Conservation (phyloP, 2,888 invertebrate genomes). For the Arctia plantaginis region DNA sequence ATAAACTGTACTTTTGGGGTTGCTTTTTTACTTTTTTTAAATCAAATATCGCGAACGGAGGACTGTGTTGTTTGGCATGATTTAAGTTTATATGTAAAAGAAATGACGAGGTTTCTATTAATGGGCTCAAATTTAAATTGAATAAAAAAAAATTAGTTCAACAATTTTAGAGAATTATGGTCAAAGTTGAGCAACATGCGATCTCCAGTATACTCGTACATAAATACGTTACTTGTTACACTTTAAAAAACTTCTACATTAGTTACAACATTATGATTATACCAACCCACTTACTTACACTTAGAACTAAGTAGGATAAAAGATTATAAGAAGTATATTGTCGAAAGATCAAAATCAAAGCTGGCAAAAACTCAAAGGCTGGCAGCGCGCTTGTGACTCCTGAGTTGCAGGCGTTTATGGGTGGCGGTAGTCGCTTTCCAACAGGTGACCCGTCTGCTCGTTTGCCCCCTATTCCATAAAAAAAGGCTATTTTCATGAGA, state of each 20-base stretch:
- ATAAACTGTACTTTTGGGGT: no score
- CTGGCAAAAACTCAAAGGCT: no score
- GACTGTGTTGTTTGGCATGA: no score
- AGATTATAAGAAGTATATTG: background rate
- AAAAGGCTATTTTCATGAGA: conserved; percentile 26
- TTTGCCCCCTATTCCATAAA: no score
- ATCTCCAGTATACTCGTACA: background rate
- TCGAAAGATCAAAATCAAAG: no score
- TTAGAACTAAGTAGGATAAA: background rate
- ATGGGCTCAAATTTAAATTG: no score
- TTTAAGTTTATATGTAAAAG: no score
- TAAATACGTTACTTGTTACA: background rate
- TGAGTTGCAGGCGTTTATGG: no score
- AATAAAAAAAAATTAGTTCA: background rate
- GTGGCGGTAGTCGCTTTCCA: no score
- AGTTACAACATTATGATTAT: background rate
- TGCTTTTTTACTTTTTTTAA: background rate
- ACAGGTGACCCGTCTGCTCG: background rate
- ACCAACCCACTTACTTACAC: background rate
- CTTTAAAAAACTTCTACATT: background rate
- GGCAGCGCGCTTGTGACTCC: no score
- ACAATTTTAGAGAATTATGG: background rate
- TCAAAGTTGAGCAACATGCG: background rate
- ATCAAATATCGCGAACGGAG: background rate
- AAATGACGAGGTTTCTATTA: no score